These are phyloP conservation scores for Idaea straminata DNA, from an alignment of 2,888 invertebrate genomes.

Conservation along the genomic window DNA sequence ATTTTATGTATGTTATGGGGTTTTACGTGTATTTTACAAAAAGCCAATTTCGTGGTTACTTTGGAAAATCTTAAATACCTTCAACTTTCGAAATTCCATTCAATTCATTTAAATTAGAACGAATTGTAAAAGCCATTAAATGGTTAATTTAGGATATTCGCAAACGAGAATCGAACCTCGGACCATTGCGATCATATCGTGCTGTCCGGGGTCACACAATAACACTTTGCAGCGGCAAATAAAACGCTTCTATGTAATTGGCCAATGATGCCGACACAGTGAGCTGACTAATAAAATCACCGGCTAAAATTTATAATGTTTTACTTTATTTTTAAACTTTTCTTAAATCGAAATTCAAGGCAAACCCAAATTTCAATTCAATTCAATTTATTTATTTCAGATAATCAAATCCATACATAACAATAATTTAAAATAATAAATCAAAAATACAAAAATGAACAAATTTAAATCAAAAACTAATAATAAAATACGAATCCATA, in stretches of 20 bases:
- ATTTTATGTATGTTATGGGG: too few relatives aligned
- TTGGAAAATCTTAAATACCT: too few relatives aligned
- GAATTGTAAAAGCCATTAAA: constrained; percentile 2
- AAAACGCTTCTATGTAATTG: constrained; percentile 68
- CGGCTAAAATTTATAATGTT: neutral
- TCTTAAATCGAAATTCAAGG: too few relatives aligned
- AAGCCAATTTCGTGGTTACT: too few relatives aligned
- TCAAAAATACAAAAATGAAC: too few relatives aligned
- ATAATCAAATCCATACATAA: too few relatives aligned
- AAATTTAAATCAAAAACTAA: too few relatives aligned
- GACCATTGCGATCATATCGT: constrained; percentile 48
- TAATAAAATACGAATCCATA: too few relatives aligned
- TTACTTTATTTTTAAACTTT: neutral
- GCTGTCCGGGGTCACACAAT: constrained; percentile 62
- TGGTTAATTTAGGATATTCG: neutral
- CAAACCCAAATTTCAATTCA: too few relatives aligned
- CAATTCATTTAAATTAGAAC: neutral
- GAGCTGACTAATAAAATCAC: constrained; percentile 13
- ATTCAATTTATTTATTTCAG: too few relatives aligned
- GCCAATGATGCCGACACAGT: constrained; percentile 47
- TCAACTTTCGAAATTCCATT: neutral
- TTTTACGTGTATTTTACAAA: too few relatives aligned
- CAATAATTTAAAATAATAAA: too few relatives aligned
- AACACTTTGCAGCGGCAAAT: constrained; percentile 62
- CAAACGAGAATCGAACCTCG: constrained; percentile 24